A percentile compares a stretch with the other conserved stretches of the same genome.
Evolutionary conservation across 2,113 vertebrate species (phyloP).

Genomic region (Hemichromis elongatus): DNA sequence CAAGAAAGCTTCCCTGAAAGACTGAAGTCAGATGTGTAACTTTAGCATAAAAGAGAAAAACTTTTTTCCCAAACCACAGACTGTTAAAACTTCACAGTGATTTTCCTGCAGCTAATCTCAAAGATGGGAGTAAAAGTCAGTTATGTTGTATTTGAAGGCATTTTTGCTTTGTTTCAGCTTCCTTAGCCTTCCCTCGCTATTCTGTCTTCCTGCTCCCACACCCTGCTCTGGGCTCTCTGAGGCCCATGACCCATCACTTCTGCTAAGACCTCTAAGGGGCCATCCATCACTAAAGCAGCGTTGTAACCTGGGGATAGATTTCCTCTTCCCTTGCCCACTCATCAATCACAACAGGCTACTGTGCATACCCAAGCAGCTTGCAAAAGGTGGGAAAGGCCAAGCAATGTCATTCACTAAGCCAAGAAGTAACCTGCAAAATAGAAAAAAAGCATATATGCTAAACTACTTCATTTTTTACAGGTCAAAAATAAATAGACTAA

Average conservation of each 20-base stretch:
- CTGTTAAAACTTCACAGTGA: neutral
- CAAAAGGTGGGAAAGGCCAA: conserved; percentile 54
- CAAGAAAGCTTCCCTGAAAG: neutral
- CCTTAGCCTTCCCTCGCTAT: neutral
- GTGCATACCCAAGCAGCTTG: conserved; percentile 73
- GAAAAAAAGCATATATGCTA: neutral
- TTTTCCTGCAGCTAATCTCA: neutral
- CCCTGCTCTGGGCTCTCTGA: conserved; percentile 35
- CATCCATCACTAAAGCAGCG: conserved; percentile 70
- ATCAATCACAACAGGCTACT: conserved; percentile 71
- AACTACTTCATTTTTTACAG: neutral
- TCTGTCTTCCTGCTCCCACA: conserved; percentile 20
- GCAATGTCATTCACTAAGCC: conserved; percentile 56
- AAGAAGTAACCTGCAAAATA: conserved; percentile 1
- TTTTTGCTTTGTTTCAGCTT: neutral
- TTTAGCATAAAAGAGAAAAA: neutral
- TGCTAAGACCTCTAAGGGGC: conserved; percentile 60
- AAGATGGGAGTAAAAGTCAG: neutral
- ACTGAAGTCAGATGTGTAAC: neutral
- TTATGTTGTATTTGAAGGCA: neutral
- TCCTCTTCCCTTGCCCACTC: conserved; percentile 63
- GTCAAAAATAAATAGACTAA: neutral
- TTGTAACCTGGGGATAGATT: conserved; percentile 72
- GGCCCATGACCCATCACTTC: conserved; percentile 64
- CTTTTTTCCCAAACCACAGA: neutral